Conservation (phyloP, 2,113 vertebrate genomes). For the Rattus rattus region DNA sequence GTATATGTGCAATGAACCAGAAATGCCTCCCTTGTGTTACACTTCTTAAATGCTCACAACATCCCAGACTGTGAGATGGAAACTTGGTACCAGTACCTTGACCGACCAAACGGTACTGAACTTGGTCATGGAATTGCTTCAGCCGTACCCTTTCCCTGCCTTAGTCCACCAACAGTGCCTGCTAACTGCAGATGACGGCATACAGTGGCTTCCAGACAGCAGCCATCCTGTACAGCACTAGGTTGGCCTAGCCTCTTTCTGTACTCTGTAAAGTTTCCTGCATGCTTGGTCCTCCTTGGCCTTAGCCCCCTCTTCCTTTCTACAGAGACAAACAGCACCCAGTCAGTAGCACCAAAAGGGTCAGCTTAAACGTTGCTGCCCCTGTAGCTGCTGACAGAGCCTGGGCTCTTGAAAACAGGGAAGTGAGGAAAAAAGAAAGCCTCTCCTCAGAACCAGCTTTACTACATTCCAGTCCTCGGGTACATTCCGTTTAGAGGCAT, state of each 20-base stretch:
- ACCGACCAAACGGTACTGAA: no score
- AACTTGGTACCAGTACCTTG: not conserved
- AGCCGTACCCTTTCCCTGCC: no score
- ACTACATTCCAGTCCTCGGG: not conserved
- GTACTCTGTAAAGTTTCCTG: not conserved
- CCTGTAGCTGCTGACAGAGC: not conserved
- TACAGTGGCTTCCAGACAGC: not conserved
- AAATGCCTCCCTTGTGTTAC: not conserved
- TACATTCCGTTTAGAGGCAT: not conserved
- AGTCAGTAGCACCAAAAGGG: not conserved
- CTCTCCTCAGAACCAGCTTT: not conserved
- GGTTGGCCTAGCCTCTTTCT: not conserved
- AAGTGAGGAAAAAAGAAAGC: not conserved
- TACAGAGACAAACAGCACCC: not conserved
- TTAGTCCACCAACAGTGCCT: not conserved
- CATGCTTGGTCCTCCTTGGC: not conserved
- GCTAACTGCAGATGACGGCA: not conserved
- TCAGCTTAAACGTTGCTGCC: not conserved
- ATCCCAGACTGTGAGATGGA: not conserved
- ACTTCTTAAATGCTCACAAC: not conserved
- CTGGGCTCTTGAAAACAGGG: not conserved
- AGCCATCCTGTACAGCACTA: fast-evolving
- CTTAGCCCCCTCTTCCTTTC: not conserved
- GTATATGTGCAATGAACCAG: not conserved
- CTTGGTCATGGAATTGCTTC: not conserved